phyloP scores from a whole-genome alignment of 2,113 vertebrate genomes.

The Mirza zaza region DNA sequence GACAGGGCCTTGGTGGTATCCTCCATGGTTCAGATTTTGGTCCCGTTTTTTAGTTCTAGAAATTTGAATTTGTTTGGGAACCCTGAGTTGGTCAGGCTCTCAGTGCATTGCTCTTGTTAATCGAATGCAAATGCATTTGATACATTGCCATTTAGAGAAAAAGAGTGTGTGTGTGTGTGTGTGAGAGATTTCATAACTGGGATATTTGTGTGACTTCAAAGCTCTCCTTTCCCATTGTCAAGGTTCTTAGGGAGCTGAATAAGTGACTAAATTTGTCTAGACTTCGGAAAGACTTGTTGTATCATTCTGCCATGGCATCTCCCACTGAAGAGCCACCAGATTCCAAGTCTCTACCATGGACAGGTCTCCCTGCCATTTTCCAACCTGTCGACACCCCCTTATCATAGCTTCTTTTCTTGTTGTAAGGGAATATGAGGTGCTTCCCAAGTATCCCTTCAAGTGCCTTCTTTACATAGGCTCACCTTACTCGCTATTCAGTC shows the following conservation, averaged over 20 bases:
- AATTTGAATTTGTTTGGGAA: not conserved
- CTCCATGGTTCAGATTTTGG: not conserved
- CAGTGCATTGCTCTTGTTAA: not conserved
- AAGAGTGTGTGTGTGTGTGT: not conserved
- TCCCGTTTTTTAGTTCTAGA: not conserved
- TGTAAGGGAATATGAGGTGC: not conserved
- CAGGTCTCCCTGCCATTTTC: not conserved
- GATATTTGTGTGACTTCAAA: constrained; percentile 1
- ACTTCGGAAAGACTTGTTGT: not conserved
- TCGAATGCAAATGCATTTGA: not conserved
- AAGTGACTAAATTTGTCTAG: not conserved
- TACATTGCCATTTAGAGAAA: not conserved
- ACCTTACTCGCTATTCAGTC: not conserved
- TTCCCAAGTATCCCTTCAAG: not conserved
- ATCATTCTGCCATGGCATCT: not conserved
- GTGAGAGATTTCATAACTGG: not conserved
- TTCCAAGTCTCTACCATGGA: not conserved
- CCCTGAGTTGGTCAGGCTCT: not conserved
- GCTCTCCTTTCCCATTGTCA: not conserved
- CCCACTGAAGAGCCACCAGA: not conserved
- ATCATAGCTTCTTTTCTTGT: not conserved
- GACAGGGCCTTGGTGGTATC: not conserved
- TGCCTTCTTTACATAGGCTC: not conserved
- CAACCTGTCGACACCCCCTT: not conserved
- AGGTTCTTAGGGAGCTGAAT: not conserved